Evolutionary conservation across 2,888 invertebrate genomes (phyloP).

Genomic region (Notodromas monacha): DNA sequence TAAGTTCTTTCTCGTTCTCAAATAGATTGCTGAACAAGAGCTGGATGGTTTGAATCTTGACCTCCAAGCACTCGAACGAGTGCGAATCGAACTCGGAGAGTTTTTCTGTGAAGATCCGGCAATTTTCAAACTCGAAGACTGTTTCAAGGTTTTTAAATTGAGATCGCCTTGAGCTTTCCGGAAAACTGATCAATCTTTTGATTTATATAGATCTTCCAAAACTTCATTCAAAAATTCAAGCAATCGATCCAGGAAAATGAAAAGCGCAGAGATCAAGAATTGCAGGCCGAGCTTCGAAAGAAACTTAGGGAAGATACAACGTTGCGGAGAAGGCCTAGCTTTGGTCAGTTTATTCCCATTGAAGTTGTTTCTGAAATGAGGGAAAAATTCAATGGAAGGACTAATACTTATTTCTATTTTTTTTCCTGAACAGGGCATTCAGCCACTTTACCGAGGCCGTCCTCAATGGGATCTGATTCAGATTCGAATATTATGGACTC

Average conservation of each 20-base stretch:
- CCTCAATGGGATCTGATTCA: slow-evolving; percentile 25
- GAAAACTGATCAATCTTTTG: slow-evolving; percentile 6
- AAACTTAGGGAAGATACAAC: slow-evolving; percentile 32
- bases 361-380: too few relatives aligned
- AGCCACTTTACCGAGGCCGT: background rate
- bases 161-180: slow-evolving; percentile 31
- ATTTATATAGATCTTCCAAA: slow-evolving; percentile 7
- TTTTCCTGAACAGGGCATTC: background rate
- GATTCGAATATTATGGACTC: slow-evolving; percentile 42
- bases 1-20: too few relatives aligned
- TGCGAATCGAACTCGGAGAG: slow-evolving; percentile 43
- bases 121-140: slow-evolving; percentile 71
- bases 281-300: slow-evolving; percentile 43
- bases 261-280: slow-evolving; percentile 42
- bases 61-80: slow-evolving; percentile 44
- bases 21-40: slow-evolving; percentile 44
- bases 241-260: slow-evolving; percentile 56
- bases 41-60: slow-evolving; percentile 31
- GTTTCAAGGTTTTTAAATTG: slow-evolving; percentile 53
- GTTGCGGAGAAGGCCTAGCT: background rate
- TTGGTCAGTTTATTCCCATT: too few relatives aligned
- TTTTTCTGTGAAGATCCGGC: slow-evolving; percentile 78
- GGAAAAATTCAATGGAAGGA: too few relatives aligned
- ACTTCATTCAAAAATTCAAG: slow-evolving; percentile 26
- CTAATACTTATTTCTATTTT: too few relatives aligned